Base-by-base conservation (phyloP, 2,797 vertebrate genomes). In the Melopsittacus undulatus region DNA sequence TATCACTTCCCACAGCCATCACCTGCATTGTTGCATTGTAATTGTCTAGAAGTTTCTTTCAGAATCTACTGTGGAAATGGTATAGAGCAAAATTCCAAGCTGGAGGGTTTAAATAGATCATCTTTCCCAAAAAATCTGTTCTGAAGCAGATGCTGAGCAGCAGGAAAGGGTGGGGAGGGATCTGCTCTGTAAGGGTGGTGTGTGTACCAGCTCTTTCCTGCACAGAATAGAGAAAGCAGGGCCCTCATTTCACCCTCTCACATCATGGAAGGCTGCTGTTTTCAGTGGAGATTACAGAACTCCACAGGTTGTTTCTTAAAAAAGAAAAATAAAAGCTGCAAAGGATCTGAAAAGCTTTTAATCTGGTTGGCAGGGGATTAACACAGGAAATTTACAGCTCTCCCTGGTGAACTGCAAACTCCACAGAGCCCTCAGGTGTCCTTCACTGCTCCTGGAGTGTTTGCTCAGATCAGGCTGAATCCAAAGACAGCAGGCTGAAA, bases 371-470 rank as follows among this genome's bases (percentile, higher is more conserved):
- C 36, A 61, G 56, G 63, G 80, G 59, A 27, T 62, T 70, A 56
- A 72, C 79, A 20, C 0, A 6, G 67, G 54, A 56, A 30, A 21
- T 20, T 16, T 2, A 3, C 45, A 64, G 72, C 27, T 29, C 51
- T 27, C 19, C 0, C 0, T 22, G 43, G 22, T 13, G 38, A 81
- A 54, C 57, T 45, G 34, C 34, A 54, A 84, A 75, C 22, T 5
- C 3, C 42, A 38, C 36, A 46, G 62, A 78, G 64, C 77, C 59
- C 87, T 79, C 16, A 2, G 67, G 69, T 26, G 56, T 48, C 85
- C 84, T 68, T 32, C 42, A 3, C 34, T 51, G 43, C 42, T 30
- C 1, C 0, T 22, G 20, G 56, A 70, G 30, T 14, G 48, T 36
- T 79, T 52, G 73, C 45, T 64, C 27, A 26, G 23, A 26, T n/a